phyloP scores from a whole-genome alignment of 30 jellyfish, hydroid and myxozoan species.

The Hydractinia symbiolongicarpus region DNA sequence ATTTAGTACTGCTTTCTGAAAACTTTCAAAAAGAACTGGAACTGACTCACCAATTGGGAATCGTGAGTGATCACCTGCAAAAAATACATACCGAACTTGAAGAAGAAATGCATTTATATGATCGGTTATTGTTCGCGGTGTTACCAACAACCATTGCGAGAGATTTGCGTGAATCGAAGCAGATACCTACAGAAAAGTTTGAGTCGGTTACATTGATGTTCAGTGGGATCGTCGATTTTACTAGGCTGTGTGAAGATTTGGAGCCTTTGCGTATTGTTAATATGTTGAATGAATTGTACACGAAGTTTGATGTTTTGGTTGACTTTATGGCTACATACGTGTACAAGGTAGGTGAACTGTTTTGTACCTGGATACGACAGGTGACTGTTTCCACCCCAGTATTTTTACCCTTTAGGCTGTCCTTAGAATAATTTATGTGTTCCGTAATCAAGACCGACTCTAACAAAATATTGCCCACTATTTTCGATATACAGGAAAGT shows the following conservation, averaged over 20 bases:
- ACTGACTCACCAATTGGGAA: constrained; percentile 41
- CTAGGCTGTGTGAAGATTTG: constrained; percentile 42
- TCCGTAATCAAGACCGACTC: no score
- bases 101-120: constrained; percentile 51
- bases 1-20: constrained; percentile 36
- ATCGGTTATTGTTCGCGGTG: constrained; percentile 38
- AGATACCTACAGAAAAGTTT: constrained; percentile 45
- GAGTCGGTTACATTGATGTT: constrained; percentile 39
- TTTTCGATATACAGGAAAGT: background rate
- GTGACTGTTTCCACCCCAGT: no score
- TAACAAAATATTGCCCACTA: no score
- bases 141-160: constrained; percentile 51
- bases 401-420: no score
- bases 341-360: constrained; percentile 39
- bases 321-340: constrained; percentile 39
- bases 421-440: no score
- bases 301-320: constrained; percentile 38
- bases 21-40: constrained; percentile 35
- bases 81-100: constrained; percentile 30
- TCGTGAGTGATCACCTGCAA: constrained; percentile 34
- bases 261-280: constrained; percentile 39
- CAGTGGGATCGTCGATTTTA: constrained; percentile 51
- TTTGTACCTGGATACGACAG: no score
- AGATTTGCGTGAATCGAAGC: constrained; percentile 28
- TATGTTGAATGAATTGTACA: constrained; percentile 38